phyloP scores from a whole-genome alignment of 1,140 invertebrate genomes.

The Orius insidiosus region DNA sequence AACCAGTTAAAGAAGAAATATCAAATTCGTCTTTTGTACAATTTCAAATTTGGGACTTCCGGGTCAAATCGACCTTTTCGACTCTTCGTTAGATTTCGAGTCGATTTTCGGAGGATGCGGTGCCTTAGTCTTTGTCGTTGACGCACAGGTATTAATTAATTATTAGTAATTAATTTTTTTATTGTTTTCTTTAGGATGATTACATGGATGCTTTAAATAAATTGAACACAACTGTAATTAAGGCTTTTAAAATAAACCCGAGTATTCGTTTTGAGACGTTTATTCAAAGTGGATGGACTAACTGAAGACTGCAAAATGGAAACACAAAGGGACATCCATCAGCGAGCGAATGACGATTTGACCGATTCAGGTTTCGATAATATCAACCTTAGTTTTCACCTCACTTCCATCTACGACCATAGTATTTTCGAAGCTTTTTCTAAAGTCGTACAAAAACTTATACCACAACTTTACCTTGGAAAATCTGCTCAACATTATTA shows the following conservation, averaged over 20 bases:
- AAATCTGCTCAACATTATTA: constrained; percentile 97
- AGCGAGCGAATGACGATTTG: constrained; percentile 87
- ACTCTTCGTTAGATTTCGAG: constrained; percentile 88
- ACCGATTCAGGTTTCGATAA: constrained; percentile 64
- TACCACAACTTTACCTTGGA: constrained; percentile 94
- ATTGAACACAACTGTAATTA: constrained; percentile 78
- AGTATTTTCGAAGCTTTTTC: constrained; percentile 99
- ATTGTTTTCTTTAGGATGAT: constrained; percentile 63
- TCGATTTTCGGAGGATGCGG: constrained; percentile 89
- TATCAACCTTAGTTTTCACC: constrained; percentile 84
- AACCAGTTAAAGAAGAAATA: constrained; percentile 95
- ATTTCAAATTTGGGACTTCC: constrained; percentile 99
- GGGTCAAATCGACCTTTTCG: constrained; percentile 95
- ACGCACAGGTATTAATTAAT: constrained; percentile 62
- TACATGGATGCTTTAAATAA: constrained; percentile 90
- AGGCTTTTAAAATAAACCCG: constrained; percentile 90
- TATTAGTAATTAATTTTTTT: neutral
- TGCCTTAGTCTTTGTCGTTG: constrained; percentile 96
- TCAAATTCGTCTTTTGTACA: constrained; percentile 97
- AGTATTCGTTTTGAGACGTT: constrained; percentile 97
- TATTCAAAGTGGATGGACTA: constrained; percentile 97
- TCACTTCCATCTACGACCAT: constrained; percentile 99
- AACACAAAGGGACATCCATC: constrained; percentile 94
- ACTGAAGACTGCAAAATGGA: constrained; percentile 98
- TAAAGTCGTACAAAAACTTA: constrained; percentile 98